Evolutionary conservation across 2,888 invertebrate species (phyloP).

Genomic region (Pandemis cinnamomeana): DNA sequence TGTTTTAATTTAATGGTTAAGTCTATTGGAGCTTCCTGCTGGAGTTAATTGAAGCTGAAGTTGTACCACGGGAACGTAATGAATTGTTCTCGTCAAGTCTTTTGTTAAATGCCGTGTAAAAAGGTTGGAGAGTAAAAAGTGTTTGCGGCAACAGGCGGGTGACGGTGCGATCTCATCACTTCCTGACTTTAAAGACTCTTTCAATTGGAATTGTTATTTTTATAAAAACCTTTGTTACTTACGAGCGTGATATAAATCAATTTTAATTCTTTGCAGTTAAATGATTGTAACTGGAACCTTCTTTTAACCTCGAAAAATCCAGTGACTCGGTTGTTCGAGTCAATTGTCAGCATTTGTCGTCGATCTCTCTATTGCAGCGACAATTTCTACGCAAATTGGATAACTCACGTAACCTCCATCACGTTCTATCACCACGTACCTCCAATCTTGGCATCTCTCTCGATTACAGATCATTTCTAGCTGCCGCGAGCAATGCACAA

Average conservation of each 20-base stretch:
- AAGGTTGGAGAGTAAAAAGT: background rate
- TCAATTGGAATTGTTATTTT: background rate
- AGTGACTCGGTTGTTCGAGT: too few relatives aligned
- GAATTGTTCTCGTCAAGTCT: constrained; percentile 27
- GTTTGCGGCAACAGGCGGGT: background rate
- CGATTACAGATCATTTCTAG: constrained; percentile 63
- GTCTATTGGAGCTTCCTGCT: constrained; percentile 45
- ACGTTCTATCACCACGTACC: constrained; percentile 53
- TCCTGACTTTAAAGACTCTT: constrained; percentile 1
- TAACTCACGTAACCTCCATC: constrained; percentile 55
- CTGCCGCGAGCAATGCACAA: constrained; percentile 67
- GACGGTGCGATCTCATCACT: background rate
- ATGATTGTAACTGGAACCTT: background rate
- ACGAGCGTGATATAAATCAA: background rate
- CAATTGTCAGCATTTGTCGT: background rate
- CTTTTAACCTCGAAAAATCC: too few relatives aligned
- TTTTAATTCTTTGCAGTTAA: background rate
- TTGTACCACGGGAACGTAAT: constrained; percentile 27
- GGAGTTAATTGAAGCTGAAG: constrained; percentile 40
- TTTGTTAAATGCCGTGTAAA: constrained; percentile 21
- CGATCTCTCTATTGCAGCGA: constrained; percentile 34
- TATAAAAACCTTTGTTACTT: too few relatives aligned
- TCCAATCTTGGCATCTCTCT: constrained; percentile 57
- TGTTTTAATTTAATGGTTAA: constrained; percentile 53
- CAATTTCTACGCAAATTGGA: constrained; percentile 53